These are phyloP conservation scores for Oconnorella tubifera DNA, from an alignment of 2,888 invertebrate species.

Conservation along the genomic window DNA sequence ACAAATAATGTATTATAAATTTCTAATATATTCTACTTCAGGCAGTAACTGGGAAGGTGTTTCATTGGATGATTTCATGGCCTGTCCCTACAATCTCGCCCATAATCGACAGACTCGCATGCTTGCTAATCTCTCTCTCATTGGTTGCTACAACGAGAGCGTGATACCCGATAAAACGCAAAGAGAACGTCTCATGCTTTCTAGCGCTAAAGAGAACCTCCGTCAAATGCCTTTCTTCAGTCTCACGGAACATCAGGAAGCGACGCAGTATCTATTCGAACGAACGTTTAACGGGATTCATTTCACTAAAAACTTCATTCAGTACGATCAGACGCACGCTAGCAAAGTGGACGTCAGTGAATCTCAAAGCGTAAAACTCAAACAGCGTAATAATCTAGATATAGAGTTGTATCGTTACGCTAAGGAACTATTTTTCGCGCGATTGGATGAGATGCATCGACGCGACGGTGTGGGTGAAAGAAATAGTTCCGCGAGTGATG, in stretches of 20 bases:
- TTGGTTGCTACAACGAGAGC: conserved; percentile 82
- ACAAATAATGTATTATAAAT: no score
- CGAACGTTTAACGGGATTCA: conserved; percentile 19
- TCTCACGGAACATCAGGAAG: conserved; percentile 86
- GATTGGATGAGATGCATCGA: conserved; percentile 10
- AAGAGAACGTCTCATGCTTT: conserved; percentile 68
- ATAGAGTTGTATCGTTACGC: conserved; percentile 23
- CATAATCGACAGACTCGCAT: conserved; percentile 94
- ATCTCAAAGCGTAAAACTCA: background rate
- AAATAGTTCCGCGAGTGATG: background rate
- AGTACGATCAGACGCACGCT: conserved; percentile 23
- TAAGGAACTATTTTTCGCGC: conserved; percentile 19
- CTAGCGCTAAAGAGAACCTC: conserved; percentile 91
- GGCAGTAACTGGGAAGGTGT: conserved; percentile 67
- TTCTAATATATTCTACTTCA: no score
- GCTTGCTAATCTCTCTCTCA: conserved; percentile 89
- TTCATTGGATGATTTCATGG: conserved; percentile 81
- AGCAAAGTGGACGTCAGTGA: conserved; percentile 14
- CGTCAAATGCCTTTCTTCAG: conserved; percentile 92
- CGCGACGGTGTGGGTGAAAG: background rate
- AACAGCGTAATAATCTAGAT: conserved; percentile 17
- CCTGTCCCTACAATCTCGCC: conserved; percentile 88
- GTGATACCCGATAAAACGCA: conserved; percentile 32
- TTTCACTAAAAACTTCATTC: conserved; percentile 22
- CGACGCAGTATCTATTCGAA: conserved; percentile 47